A percentile compares a stretch with the other conserved stretches of the same genome.
phyloP scores from a whole-genome alignment of 2,113 vertebrate genomes.

The Tachysurus fulvidraco region DNA sequence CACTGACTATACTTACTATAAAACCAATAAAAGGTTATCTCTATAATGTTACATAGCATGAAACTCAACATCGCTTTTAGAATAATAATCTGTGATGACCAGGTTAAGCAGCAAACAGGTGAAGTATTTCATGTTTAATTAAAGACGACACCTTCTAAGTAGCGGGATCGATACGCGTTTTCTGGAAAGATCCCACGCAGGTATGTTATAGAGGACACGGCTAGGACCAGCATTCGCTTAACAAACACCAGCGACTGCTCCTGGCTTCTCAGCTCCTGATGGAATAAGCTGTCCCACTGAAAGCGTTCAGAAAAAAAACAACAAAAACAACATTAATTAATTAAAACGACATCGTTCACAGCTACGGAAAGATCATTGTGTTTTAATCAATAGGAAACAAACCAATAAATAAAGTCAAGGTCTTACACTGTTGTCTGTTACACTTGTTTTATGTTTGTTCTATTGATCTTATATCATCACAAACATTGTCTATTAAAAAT shows the following conservation, averaged over 20 bases:
- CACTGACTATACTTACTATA: too few species aligned
- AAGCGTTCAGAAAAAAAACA: not conserved
- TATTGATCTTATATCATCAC: not conserved
- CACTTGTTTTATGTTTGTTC: too few species aligned
- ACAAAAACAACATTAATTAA: not conserved
- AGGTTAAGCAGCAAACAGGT: not conserved
- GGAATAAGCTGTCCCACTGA: slow-evolving; percentile 65
- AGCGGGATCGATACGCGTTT: slow-evolving; percentile 88
- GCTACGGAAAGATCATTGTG: not conserved
- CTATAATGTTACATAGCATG: not conserved
- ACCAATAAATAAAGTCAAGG: not conserved
- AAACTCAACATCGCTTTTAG: not conserved
- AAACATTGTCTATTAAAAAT: not conserved
- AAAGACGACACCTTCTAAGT: slow-evolving; percentile 83
- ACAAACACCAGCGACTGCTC: slow-evolving; percentile 85
- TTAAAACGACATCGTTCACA: not conserved
- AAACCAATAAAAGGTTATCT: not conserved
- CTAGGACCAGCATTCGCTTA: slow-evolving; percentile 88
- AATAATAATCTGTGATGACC: not conserved
- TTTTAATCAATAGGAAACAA: not conserved
- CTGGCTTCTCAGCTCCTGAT: slow-evolving; percentile 73
- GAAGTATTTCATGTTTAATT: not conserved
- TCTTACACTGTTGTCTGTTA: not conserved
- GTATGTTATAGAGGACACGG: slow-evolving; percentile 92
- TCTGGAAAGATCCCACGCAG: slow-evolving; percentile 95